These are phyloP conservation scores for Spinus pinus DNA, from an alignment of 2,797 vertebrate genomes.

Conservation along the genomic window DNA sequence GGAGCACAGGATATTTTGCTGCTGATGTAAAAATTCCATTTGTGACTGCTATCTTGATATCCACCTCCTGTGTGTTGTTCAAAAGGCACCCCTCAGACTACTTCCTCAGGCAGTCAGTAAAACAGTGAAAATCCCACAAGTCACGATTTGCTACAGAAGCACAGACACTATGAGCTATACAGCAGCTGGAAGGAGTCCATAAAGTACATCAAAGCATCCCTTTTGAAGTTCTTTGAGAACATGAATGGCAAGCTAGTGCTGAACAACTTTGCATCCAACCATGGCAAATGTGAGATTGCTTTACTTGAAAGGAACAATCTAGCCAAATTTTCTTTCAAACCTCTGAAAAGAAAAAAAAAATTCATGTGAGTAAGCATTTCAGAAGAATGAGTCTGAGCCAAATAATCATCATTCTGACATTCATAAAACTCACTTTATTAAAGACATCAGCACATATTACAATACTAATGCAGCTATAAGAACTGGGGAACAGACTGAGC, in stretches of 20 bases:
- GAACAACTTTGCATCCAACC: neutral
- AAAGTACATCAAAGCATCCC: conserved; percentile 13
- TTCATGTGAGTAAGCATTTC: conserved; percentile 33
- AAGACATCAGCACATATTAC: neutral
- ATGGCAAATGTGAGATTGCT: conserved; percentile 14
- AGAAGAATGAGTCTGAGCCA: neutral
- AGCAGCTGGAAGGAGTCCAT: conserved; percentile 29
- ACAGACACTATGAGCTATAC: neutral
- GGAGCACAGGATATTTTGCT: neutral
- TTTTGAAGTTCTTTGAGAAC: conserved; percentile 39
- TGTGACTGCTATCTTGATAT: neutral
- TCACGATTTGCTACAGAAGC: neutral
- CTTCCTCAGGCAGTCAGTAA: neutral
- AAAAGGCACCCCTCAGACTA: neutral
- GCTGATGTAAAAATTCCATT: neutral
- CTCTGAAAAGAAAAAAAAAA: neutral
- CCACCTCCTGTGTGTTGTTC: neutral
- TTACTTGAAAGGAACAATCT: conserved; percentile 29
- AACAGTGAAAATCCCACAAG: neutral
- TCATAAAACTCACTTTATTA: conserved; percentile 22
- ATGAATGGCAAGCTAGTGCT: conserved; percentile 16
- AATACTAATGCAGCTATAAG: neutral
- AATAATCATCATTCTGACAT: conserved; percentile 7
- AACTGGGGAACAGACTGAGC: neutral
- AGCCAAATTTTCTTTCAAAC: conserved; percentile 47